phyloP scores from a whole-genome alignment of 2,888 invertebrate genomes.

The Lasioglossum marginatum region DNA sequence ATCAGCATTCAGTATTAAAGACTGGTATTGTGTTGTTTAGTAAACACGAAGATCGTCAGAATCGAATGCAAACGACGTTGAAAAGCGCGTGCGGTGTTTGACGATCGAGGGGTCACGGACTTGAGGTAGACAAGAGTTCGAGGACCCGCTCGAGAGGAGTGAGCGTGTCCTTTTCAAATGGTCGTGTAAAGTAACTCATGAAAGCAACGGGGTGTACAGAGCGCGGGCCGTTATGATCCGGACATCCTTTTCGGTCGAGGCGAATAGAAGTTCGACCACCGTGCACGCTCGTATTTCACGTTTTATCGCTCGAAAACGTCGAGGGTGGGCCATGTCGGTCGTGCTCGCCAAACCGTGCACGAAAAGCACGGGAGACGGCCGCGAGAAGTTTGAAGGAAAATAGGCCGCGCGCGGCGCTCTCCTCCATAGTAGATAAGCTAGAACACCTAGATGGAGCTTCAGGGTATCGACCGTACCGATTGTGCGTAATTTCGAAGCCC shows the following conservation, averaged over 20 bases:
- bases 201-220: slow-evolving; percentile 69
- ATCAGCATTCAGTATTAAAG: too few species aligned
- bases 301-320: slow-evolving; percentile 82
- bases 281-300: slow-evolving; percentile 80
- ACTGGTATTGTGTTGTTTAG: too few species aligned
- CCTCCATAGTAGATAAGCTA: slow-evolving; percentile 31
- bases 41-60: too few species aligned
- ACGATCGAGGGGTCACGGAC: slow-evolving; percentile 33
- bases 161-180: slow-evolving; percentile 51
- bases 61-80: neutral
- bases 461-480: slow-evolving; percentile 38
- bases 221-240: slow-evolving; percentile 81
- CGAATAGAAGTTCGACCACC: slow-evolving; percentile 68
- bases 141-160: slow-evolving; percentile 14
- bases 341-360: slow-evolving; percentile 60
- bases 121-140: slow-evolving; percentile 7
- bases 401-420: slow-evolving; percentile 16
- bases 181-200: slow-evolving; percentile 69
- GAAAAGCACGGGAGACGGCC: slow-evolving; percentile 42
- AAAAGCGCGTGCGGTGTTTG: neutral
- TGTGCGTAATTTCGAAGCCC: slow-evolving; percentile 24
- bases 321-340: slow-evolving; percentile 60
- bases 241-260: slow-evolving; percentile 78
- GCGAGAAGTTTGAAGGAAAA: slow-evolving; percentile 25
- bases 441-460: slow-evolving; percentile 17